Conservation (phyloP, 2,113 vertebrate genomes). For the Chloropsis cyanopogon region DNA sequence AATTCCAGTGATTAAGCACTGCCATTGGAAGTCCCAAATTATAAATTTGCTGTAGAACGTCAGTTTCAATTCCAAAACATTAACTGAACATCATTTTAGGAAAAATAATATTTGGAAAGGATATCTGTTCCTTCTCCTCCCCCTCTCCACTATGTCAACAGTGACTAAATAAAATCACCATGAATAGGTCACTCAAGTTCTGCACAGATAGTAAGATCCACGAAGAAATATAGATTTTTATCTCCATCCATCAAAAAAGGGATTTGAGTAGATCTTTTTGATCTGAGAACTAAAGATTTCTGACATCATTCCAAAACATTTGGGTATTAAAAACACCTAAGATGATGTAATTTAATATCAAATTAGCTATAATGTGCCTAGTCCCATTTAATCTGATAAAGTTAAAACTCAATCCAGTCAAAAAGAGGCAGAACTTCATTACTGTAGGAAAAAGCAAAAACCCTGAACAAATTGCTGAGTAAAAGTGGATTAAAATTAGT, state of each 20-base stretch:
- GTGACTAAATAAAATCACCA: neutral
- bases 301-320: neutral
- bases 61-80: neutral
- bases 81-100: neutral
- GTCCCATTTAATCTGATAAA: neutral
- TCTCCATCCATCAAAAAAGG: neutral
- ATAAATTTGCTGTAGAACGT: neutral
- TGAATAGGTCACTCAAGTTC: neutral
- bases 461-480: neutral
- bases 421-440: neutral
- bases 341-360: neutral
- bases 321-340: neutral
- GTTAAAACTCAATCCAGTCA: neutral
- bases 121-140: neutral
- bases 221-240: neutral
- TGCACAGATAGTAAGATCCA: neutral
- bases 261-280: neutral
- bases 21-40: neutral
- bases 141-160: neutral
- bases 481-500: neutral
- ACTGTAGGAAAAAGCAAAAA: neutral
- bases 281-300: neutral
- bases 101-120: neutral
- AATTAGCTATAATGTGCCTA: neutral
- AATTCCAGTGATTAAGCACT: neutral